A percentile compares a stretch with the other conserved stretches of the same genome.
Conservation (phyloP, 2,888 invertebrate genomes). For the Phortica magna region DNA sequence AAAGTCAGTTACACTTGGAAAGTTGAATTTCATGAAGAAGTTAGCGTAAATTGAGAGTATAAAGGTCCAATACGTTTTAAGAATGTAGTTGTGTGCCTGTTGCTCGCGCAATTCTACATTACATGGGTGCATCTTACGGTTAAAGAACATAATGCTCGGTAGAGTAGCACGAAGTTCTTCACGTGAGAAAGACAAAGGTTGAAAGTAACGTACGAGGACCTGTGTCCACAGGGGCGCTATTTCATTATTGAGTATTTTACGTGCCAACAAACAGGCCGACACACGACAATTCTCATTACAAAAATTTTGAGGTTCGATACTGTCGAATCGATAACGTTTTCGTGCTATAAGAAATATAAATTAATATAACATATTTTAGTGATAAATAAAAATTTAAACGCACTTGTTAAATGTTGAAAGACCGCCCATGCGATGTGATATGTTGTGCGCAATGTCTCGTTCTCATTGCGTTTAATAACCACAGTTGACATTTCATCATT, state of each 20-base stretch:
- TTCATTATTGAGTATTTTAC: slow-evolving; percentile 76
- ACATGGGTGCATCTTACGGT: slow-evolving; percentile 73
- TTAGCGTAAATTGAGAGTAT: slow-evolving; percentile 76
- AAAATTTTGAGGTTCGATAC: slow-evolving; percentile 73
- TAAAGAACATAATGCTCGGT: slow-evolving; percentile 75
- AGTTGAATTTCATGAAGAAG: slow-evolving; percentile 74
- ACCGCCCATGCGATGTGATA: slow-evolving; percentile 78
- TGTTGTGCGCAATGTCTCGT: slow-evolving; percentile 61
- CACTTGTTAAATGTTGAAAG: slow-evolving; percentile 75
- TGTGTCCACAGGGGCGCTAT: slow-evolving; percentile 75
- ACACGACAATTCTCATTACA: slow-evolving; percentile 73
- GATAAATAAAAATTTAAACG: slow-evolving; percentile 10
- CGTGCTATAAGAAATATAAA: slow-evolving; percentile 57
- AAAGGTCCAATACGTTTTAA: slow-evolving; percentile 77
- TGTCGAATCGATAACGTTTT: slow-evolving; percentile 71
- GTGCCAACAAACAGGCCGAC: slow-evolving; percentile 75
- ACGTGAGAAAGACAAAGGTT: slow-evolving; percentile 73
- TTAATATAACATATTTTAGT: neutral
- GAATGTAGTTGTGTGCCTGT: slow-evolving; percentile 74
- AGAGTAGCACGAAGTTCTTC: slow-evolving; percentile 74
- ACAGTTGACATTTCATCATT: slow-evolving; percentile 50
- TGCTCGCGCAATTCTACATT: slow-evolving; percentile 71
- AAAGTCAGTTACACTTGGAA: slow-evolving; percentile 63
- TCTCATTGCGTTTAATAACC: slow-evolving; percentile 54
- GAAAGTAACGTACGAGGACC: slow-evolving; percentile 75